Evolutionary conservation across 37 sponge, comb jelly and placozoan genomes (phyloP).

Genomic region (Beroe forskalii): DNA sequence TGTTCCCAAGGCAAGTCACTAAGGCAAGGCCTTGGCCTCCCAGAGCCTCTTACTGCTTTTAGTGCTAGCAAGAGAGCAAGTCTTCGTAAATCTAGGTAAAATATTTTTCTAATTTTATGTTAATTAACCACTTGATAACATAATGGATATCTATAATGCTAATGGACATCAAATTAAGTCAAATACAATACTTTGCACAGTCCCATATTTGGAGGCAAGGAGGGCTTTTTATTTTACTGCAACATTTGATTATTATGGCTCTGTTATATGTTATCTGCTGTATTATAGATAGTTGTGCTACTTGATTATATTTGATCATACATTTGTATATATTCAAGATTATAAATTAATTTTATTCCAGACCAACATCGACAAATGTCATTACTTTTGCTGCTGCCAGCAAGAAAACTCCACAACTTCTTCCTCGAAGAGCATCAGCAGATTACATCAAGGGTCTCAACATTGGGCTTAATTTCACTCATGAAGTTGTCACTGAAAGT

Average conservation of each 20-base stretch:
- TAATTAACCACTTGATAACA: too few species aligned
- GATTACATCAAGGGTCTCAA: slow-evolving; percentile 40
- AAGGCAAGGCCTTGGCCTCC: background rate
- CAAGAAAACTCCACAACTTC: background rate
- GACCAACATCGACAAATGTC: slow-evolving; percentile 24
- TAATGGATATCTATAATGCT: too few species aligned
- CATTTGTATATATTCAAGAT: too few species aligned
- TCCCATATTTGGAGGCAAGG: too few species aligned
- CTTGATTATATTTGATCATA: too few species aligned
- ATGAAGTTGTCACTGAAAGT: slow-evolving; percentile 51
- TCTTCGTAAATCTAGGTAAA: background rate
- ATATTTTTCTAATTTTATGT: too few species aligned
- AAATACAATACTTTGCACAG: too few species aligned
- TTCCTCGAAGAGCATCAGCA: background rate
- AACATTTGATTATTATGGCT: too few species aligned
- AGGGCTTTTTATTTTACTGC: too few species aligned
- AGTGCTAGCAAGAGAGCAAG: slow-evolving; percentile 20
- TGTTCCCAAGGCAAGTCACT: background rate
- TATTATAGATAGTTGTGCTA: too few species aligned
- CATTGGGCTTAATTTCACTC: slow-evolving; percentile 4
- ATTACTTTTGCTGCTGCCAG: background rate
- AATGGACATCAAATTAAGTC: too few species aligned
- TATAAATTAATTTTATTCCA: background rate
- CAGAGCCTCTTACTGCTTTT: slow-evolving; percentile 47
- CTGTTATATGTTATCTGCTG: too few species aligned